Evolutionary conservation across 2,113 vertebrate genomes (phyloP).

Genomic region (Catharus minimus): DNA sequence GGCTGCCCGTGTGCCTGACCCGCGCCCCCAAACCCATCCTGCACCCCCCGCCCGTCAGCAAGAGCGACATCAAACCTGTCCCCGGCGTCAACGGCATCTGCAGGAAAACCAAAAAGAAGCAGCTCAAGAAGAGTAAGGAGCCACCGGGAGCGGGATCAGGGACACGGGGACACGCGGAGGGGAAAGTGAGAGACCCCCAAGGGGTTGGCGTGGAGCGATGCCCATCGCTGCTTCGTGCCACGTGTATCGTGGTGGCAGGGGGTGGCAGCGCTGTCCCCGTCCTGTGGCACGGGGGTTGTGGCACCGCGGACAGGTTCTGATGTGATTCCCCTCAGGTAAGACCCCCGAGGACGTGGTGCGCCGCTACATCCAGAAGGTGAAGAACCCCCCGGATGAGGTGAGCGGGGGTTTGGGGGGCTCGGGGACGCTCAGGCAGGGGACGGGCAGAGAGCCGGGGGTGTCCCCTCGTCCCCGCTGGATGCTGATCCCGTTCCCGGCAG

Average conservation of each 20-base stretch:
- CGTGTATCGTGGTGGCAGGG: accelerated
- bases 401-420: neutral
- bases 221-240: accelerated
- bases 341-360: constrained; percentile 93
- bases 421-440: neutral
- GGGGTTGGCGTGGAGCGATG: accelerated
- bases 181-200: neutral
- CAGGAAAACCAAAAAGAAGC: constrained; percentile 96
- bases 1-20: constrained; percentile 93
- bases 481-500: neutral
- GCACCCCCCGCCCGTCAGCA: constrained; percentile 92
- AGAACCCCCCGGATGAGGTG: constrained; percentile 91
- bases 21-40: constrained; percentile 93
- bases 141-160: accelerated
- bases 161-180: accelerated
- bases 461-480: accelerated
- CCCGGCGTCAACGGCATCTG: constrained; percentile 89
- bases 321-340: constrained; percentile 76
- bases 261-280: neutral
- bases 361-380: constrained; percentile 94
- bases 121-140: constrained; percentile 88
- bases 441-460: neutral
- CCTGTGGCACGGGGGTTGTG: neutral
- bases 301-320: neutral
- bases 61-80: constrained; percentile 94